Evolutionary conservation across 2,797 vertebrate species (phyloP).

Genomic region (Phoeniculus purpureus): DNA sequence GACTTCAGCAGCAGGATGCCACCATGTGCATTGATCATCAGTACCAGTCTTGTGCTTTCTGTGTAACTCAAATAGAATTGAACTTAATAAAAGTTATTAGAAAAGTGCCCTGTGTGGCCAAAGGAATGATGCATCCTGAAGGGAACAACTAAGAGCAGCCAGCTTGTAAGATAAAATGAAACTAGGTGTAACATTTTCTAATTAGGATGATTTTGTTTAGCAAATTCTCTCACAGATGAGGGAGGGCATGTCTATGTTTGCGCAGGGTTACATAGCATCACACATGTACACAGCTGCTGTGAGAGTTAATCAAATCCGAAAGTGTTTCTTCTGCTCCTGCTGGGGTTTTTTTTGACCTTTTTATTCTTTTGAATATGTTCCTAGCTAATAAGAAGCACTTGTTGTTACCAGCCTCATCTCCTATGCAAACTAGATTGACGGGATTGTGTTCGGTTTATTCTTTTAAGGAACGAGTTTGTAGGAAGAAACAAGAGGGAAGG

Average conservation of each 20-base stretch:
- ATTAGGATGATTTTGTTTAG: background rate
- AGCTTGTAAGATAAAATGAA: rapidly evolving
- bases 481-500: background rate
- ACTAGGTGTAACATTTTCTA: too few species aligned
- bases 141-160: rapidly evolving
- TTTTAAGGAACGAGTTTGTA: conserved; percentile 18
- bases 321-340: background rate
- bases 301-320: background rate
- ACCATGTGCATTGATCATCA: rapidly evolving
- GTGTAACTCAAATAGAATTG: background rate
- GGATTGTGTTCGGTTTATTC: background rate
- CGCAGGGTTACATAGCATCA: rapidly evolving
- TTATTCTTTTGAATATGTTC: background rate
- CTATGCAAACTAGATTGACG: conserved; percentile 41
- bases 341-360: background rate
- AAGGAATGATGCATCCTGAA: rapidly evolving
- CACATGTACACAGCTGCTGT: background rate
- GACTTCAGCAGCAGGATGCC: background rate
- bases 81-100: background rate
- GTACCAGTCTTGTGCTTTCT: background rate
- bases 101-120: too few species aligned
- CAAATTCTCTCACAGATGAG: background rate
- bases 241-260: background rate
- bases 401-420: conserved; percentile 14
- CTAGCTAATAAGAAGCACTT: background rate